A percentile compares a stretch with the other conserved stretches of the same genome.
These are phyloP conservation scores for Mastomys natalensis DNA, from an alignment of 2,113 vertebrate genomes.

Conservation along the genomic window DNA sequence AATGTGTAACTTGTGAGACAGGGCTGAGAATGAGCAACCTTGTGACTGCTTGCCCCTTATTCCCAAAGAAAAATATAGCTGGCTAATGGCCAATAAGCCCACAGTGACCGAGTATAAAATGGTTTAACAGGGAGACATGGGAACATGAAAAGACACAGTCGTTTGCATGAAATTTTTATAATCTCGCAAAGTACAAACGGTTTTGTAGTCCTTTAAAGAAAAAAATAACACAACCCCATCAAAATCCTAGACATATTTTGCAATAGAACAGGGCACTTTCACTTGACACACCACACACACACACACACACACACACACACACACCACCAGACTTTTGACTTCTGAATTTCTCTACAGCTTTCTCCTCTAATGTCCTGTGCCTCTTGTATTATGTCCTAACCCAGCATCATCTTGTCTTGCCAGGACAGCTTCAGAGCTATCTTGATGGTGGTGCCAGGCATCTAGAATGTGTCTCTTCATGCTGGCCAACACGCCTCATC, in stretches of 20 bases:
- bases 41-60: not conserved
- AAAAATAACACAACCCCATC: not conserved
- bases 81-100: too few relatives aligned
- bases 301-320: not conserved
- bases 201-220: not conserved
- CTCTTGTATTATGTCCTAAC: not conserved
- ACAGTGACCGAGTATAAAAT: not conserved
- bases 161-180: not conserved
- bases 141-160: not conserved
- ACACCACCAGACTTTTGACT: not conserved
- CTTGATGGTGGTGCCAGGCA: accelerated
- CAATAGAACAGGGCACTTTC: not conserved
- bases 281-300: not conserved
- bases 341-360: not conserved
- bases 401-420: not conserved
- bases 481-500: not conserved
- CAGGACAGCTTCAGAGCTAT: not conserved
- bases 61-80: not conserved
- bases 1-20: not conserved
- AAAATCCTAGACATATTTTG: not conserved
- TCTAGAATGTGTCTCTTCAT: not conserved
- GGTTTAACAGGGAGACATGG: not conserved
- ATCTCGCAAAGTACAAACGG: not conserved
- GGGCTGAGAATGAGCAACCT: not conserved
- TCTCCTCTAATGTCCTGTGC: not conserved